These are phyloP conservation scores for Pristionchus fissidentatus DNA, from an alignment of 2,888 invertebrate genomes.

Conservation along the genomic window DNA sequence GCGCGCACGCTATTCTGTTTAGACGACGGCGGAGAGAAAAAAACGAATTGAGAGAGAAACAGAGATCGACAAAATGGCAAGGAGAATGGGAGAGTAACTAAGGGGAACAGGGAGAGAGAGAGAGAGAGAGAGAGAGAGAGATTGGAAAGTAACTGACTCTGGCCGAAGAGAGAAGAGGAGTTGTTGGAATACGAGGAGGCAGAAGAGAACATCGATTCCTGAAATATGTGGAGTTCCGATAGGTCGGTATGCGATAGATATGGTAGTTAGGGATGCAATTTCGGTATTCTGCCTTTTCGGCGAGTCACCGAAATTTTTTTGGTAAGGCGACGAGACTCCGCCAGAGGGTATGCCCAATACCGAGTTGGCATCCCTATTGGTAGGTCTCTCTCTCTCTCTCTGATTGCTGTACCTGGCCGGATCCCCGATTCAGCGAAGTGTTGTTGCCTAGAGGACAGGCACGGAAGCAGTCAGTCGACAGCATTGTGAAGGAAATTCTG, in stretches of 20 bases:
- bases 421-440: slow-evolving; percentile 38
- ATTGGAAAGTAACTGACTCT: not conserved
- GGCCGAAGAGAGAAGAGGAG: slow-evolving; percentile 26
- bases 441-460: slow-evolving; percentile 44
- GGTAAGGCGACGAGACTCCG: not conserved
- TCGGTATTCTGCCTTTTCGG: no score
- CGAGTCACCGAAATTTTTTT: not conserved
- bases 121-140: not conserved
- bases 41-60: not conserved
- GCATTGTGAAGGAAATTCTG: slow-evolving; percentile 39
- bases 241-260: not conserved
- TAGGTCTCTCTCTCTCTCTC: no score
- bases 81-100: no score
- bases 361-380: no score
- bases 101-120: not conserved
- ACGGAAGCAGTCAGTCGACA: slow-evolving; percentile 46
- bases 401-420: not conserved
- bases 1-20: not conserved
- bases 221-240: not conserved
- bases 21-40: not conserved
- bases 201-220: slow-evolving; percentile 37
- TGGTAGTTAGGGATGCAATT: no score
- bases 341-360: no score
- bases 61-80: not conserved
- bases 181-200: slow-evolving; percentile 10